A percentile compares a stretch with the other conserved stretches of the same genome.
phyloP scores from a whole-genome alignment of 2,797 vertebrate genomes.

The Botia kubotai region DNA sequence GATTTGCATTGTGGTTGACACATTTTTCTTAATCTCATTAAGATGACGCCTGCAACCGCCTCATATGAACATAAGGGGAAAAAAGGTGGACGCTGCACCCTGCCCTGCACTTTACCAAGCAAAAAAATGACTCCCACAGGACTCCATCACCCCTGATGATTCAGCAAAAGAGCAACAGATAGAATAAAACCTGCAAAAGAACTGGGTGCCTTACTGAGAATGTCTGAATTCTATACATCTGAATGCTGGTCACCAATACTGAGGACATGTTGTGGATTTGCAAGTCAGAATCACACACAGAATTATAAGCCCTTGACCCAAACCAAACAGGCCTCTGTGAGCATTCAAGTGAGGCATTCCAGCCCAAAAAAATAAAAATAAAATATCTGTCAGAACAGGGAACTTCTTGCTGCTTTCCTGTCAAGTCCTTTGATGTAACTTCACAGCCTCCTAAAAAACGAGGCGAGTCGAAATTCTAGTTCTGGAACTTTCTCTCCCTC shows the following conservation, averaged over 20 bases:
- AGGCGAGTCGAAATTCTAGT: slow-evolving; percentile 22
- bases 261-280: slow-evolving; percentile 41
- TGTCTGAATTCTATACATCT: slow-evolving; percentile 35
- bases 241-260: slow-evolving; percentile 22
- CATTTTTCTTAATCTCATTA: slow-evolving; percentile 63
- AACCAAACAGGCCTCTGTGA: slow-evolving; percentile 31
- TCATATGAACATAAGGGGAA: background rate
- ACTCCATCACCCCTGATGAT: slow-evolving; percentile 42
- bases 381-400: slow-evolving; percentile 10
- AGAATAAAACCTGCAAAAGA: background rate
- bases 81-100: slow-evolving; percentile 25
- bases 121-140: slow-evolving; percentile 33
- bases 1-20: slow-evolving; percentile 59
- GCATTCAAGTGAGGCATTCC: slow-evolving; percentile 36
- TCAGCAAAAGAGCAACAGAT: slow-evolving; percentile 22
- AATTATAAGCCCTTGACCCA: slow-evolving; percentile 33
- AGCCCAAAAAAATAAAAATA: background rate
- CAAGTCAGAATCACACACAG: slow-evolving; percentile 24
- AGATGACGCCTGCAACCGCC: slow-evolving; percentile 30
- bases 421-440: slow-evolving; percentile 40
- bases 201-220: slow-evolving; percentile 16
- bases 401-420: slow-evolving; percentile 24
- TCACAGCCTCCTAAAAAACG: slow-evolving; percentile 35
- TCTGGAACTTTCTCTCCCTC: slow-evolving; percentile 23
- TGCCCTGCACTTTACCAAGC: slow-evolving; percentile 26